phyloP scores from a whole-genome alignment of 64 coral and sea anemone species.

The Orbicella faveolata region DNA sequence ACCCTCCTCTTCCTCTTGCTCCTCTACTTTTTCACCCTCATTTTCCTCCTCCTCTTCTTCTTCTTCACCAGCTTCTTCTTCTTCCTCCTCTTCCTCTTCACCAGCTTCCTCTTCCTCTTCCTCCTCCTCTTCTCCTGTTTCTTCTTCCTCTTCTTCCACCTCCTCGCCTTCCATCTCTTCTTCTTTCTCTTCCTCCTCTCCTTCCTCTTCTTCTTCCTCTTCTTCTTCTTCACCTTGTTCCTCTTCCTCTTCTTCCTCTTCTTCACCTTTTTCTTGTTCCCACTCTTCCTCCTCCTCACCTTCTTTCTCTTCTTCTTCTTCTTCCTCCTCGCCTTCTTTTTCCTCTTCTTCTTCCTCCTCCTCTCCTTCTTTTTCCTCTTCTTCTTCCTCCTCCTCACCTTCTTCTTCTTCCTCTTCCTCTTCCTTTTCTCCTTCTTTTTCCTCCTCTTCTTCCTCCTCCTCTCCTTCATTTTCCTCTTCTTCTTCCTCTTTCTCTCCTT shows the following conservation, averaged over 20 bases:
- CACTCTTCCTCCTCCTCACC: background rate
- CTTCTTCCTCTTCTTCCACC: background rate
- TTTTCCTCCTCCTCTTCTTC: background rate
- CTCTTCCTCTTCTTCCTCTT: background rate
- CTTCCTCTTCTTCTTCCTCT: background rate
- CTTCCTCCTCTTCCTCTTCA: background rate
- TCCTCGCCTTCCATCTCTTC: background rate
- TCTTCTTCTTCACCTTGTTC: background rate
- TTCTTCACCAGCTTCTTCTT: background rate
- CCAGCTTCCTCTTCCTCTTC: background rate
- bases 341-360: background rate
- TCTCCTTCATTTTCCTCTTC: background rate
- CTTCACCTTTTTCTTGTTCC: background rate
- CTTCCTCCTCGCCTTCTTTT: background rate
- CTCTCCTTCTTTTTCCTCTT: background rate
- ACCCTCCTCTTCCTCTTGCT: background rate
- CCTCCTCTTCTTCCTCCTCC: background rate
- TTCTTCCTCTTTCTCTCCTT: background rate
- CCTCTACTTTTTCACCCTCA: background rate
- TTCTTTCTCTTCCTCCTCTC: background rate
- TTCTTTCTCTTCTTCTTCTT: constrained; percentile 7
- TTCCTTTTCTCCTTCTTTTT: background rate
- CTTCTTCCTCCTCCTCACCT: background rate
- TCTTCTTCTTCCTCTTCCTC: background rate
- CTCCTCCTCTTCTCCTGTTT: background rate